phyloP scores from a whole-genome alignment of 1,140 invertebrate species.

The Diprion similis region DNA sequence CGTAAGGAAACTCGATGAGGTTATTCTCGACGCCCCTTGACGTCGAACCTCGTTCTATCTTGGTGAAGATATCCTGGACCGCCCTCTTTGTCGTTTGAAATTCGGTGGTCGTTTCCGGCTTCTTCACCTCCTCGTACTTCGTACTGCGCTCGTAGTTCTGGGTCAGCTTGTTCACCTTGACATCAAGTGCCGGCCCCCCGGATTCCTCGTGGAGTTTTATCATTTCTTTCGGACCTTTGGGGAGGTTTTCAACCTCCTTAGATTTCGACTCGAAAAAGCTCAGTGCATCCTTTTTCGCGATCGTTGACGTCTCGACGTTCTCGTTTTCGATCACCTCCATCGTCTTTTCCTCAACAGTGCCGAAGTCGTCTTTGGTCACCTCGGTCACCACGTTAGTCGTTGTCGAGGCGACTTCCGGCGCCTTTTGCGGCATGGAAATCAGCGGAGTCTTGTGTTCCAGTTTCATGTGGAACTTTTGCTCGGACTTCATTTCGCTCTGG shows the following conservation, averaged over 20 bases:
- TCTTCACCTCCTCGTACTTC: conserved; percentile 48
- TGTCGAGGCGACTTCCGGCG: conserved; percentile 25
- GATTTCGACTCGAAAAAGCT: conserved; percentile 68
- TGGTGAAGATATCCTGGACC: conserved; percentile 53
- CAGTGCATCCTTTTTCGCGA: conserved; percentile 62
- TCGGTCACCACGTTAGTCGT: conserved; percentile 27
- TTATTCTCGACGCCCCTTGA: conserved; percentile 53
- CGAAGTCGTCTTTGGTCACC: conserved; percentile 26
- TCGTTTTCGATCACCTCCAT: conserved; percentile 49
- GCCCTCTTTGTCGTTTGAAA: conserved; percentile 44
- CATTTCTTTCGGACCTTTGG: conserved; percentile 54
- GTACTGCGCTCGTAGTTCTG: conserved; percentile 56
- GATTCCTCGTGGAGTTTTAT: conserved; percentile 48
- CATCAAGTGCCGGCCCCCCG: conserved; percentile 44
- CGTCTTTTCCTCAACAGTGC: conserved; percentile 32
- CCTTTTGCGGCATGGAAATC: conserved; percentile 21
- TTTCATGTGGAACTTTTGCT: conserved; percentile 61
- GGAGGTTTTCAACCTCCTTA: conserved; percentile 49
- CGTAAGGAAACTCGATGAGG: conserved; percentile 56
- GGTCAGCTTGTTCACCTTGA: conserved; percentile 56
- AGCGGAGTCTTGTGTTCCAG: conserved; percentile 56
- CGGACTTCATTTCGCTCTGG: conserved; percentile 55
- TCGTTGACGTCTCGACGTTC: conserved; percentile 57
- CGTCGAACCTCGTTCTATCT: conserved; percentile 45
- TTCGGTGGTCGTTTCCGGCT: conserved; percentile 35